Base-by-base conservation (phyloP, 2,797 vertebrate species). In the Melopsittacus undulatus region DNA sequence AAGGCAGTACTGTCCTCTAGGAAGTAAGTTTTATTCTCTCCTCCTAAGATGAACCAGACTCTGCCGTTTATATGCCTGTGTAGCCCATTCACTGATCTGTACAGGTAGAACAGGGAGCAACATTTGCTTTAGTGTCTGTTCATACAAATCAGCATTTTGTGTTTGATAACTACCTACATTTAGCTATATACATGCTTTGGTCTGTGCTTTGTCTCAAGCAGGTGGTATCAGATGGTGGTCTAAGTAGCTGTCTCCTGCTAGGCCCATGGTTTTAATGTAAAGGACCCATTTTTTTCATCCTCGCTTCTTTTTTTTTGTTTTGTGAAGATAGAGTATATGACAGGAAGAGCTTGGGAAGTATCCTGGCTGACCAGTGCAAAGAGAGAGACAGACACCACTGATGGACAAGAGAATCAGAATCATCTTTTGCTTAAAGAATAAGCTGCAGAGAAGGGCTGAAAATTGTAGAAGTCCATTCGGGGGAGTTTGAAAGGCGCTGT, bases 401-500 rank as follows among this genome's bases (percentile, higher is more conserved):
- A 7, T 49, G 34, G 40, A 20, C 49, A 22, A 82, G 34, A 63
- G 56, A 89, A 62, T 90, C 56, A 81, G 22, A 67, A 63, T 12
- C 42, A 32, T 49, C 24, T 82, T 70, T 64, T 68, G 63, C 29
- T 62, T 90, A 36, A 62, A 89, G 42, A 74, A 80, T 52, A 52
- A 27, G 42, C 64, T 81, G 75, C 34, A 16, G 29, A 77, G 77
- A 67, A 78, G 36, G 67, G 42, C 73, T 96, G 94, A 82, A 97
- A 97, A 96, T 83, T 79, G 89, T 82, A 96, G 81, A 87, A 77
- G 40, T 32, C 76, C 73, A 54, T 9, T 38, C 0, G 56, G 86
- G 87, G 90, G 90, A 70, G 94, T 83, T 67, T 52, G 83, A 77
- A 93, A 90, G 69, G 87, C 0, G 1, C 89, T 97, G 92, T 56